These are phyloP conservation scores for Thyatira batis DNA, from an alignment of 2,888 invertebrate species.

Conservation along the genomic window DNA sequence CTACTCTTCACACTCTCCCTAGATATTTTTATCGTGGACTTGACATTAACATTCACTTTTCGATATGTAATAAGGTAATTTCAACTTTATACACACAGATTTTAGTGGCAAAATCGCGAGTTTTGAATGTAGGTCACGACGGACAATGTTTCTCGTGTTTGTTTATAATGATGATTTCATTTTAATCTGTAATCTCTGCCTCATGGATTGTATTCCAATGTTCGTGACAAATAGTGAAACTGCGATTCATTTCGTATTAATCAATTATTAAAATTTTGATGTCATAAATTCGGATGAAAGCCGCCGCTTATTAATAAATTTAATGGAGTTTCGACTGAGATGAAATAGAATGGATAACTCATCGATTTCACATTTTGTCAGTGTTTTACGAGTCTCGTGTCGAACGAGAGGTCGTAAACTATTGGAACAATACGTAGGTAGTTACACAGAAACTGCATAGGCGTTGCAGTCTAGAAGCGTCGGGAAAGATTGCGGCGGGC, in stretches of 20 bases:
- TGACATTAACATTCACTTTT: conserved; percentile 58
- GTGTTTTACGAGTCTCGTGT: not conserved
- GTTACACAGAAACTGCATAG: conserved; percentile 38
- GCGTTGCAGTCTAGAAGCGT: conserved; percentile 46
- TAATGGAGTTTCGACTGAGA: not conserved
- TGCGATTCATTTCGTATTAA: not conserved
- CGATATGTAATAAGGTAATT: conserved; percentile 19
- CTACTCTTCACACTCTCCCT: conserved; percentile 68
- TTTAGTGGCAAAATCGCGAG: conserved; percentile 29
- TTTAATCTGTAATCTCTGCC: conserved; percentile 22
- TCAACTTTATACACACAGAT: conserved; percentile 29
- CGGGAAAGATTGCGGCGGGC: conserved; percentile 41
- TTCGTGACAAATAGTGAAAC: not conserved
- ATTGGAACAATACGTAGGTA: conserved; percentile 16
- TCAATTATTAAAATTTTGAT: not conserved
- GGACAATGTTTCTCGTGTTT: conserved; percentile 43
- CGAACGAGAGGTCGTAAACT: conserved; percentile 16
- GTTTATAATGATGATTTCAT: conserved; percentile 51
- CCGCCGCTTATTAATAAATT: conserved; percentile 4
- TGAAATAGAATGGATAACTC: not conserved
- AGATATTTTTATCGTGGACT: conserved; percentile 58
- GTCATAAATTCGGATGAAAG: not conserved
- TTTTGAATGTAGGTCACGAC: conserved; percentile 32
- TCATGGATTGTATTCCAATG: conserved; percentile 1
- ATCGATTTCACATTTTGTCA: conserved; percentile 2